Conservation (phyloP, 2,888 invertebrate genomes). For the Morpho deidamia region DNA sequence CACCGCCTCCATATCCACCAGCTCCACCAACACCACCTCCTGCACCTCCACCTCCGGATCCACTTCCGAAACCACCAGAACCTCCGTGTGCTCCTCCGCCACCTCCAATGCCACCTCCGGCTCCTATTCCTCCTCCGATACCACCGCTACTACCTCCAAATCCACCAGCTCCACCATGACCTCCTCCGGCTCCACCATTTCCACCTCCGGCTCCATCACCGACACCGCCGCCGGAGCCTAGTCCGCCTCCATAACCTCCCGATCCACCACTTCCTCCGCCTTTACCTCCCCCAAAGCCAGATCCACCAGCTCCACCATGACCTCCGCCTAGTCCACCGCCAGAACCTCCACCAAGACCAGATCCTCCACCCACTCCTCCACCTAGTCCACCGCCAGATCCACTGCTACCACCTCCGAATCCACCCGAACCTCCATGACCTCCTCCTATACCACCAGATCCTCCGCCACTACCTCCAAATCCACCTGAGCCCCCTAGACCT, state of each 20-base stretch:
- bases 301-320: conserved; percentile 13
- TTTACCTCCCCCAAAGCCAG: conserved; percentile 3
- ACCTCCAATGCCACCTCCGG: not conserved
- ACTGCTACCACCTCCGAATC: conserved; percentile 12
- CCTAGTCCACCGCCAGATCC: conserved; percentile 18
- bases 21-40: conserved; percentile 20
- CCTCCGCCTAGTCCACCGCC: conserved; percentile 24
- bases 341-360: conserved; percentile 22
- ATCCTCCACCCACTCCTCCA: conserved; percentile 13
- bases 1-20: conserved; percentile 13
- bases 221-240: conserved; percentile 16
- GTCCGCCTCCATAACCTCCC: conserved; percentile 21
- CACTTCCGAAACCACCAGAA: conserved; percentile 14
- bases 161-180: conserved; percentile 14
- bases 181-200: conserved; percentile 10
- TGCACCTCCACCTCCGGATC: conserved; percentile 17
- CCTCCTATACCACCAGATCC: conserved; percentile 1
- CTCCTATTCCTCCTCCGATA: conserved; percentile 13
- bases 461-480: conserved; percentile 5
- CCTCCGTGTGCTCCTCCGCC: conserved; percentile 6
- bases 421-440: conserved; percentile 6
- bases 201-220: conserved; percentile 27
- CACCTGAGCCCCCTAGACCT: conserved; percentile 15
- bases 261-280: conserved; percentile 17
- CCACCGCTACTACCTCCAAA: conserved; percentile 12